These are phyloP conservation scores for Agrotis puta DNA, from an alignment of 2,888 invertebrate species.

Conservation along the genomic window DNA sequence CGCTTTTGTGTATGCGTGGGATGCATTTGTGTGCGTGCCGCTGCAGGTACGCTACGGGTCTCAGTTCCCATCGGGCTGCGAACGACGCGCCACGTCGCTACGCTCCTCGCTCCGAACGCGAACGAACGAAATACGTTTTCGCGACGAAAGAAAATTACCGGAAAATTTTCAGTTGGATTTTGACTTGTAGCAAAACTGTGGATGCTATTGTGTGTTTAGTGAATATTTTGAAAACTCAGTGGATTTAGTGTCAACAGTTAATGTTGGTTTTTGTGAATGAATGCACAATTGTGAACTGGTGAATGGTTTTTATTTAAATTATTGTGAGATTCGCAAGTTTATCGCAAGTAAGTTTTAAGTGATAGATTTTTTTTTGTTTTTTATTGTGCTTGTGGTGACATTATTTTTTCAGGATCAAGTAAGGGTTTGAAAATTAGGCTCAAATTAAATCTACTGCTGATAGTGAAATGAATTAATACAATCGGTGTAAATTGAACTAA, in stretches of 20 bases:
- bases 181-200: constrained; percentile 49
- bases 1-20: constrained; percentile 78
- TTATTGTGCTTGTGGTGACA: too few species aligned
- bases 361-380: constrained; percentile 1
- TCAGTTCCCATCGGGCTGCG: constrained; percentile 84
- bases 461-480: background rate
- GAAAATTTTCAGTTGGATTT: constrained; percentile 46
- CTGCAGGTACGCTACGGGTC: constrained; percentile 85
- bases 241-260: constrained; percentile 59
- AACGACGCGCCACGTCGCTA: constrained; percentile 45
- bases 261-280: constrained; percentile 61
- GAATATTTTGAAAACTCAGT: constrained; percentile 47
- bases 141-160: constrained; percentile 48
- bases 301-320: constrained; percentile 55
- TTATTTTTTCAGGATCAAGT: background rate
- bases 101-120: constrained; percentile 40
- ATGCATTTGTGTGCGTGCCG: constrained; percentile 86
- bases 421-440: too few species aligned
- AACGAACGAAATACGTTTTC: constrained; percentile 50
- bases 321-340: constrained; percentile 51
- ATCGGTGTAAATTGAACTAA: constrained; percentile 13
- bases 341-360: constrained; percentile 57
- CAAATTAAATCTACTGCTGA: background rate
- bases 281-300: constrained; percentile 62
- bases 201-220: constrained; percentile 45